Conservation (phyloP, 2,888 invertebrate species). For the Cantharis lateralis region DNA sequence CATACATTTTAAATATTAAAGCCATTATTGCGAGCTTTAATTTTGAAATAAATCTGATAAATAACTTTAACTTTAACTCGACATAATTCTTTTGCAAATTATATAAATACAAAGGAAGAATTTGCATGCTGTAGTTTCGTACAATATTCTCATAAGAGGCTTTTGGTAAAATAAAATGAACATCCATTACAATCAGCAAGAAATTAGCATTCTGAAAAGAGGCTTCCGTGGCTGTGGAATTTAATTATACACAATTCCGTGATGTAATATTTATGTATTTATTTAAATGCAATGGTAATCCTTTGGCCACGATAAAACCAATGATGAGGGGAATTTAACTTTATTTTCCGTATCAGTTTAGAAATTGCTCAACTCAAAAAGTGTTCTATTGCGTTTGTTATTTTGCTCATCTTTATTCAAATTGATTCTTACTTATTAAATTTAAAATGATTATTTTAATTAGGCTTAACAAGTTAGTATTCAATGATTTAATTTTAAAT, state of each 20-base stretch:
- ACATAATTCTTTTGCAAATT: conserved; percentile 12
- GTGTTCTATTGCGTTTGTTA: not conserved
- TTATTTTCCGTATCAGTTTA: conserved; percentile 3
- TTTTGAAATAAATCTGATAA: not conserved
- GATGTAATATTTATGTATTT: conserved; percentile 60
- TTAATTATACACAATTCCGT: conserved; percentile 58
- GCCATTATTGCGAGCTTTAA: not conserved
- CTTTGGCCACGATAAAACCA: conserved; percentile 51
- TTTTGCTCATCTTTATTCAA: not conserved
- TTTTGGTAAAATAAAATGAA: conserved; percentile 43
- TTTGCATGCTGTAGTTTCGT: conserved; percentile 23
- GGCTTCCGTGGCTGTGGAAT: conserved; percentile 53
- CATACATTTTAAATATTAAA: not conserved
- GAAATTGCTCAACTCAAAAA: not conserved
- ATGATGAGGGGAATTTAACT: conserved; percentile 42
- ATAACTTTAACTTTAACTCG: not conserved
- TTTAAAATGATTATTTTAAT: not conserved
- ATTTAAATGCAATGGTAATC: conserved; percentile 59
- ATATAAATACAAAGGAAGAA: conserved; percentile 26
- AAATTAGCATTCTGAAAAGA: conserved; percentile 55
- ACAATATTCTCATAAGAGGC: conserved; percentile 28
- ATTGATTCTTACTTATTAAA: not conserved
- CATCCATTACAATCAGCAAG: conserved; percentile 55
- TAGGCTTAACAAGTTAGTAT: not conserved
- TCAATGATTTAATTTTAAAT: not conserved